Evolutionary conservation across 1,140 invertebrate genomes (phyloP), one percentile per base, ranked within the genome.

Genomic region (Cydia fagiglandana): DNA sequence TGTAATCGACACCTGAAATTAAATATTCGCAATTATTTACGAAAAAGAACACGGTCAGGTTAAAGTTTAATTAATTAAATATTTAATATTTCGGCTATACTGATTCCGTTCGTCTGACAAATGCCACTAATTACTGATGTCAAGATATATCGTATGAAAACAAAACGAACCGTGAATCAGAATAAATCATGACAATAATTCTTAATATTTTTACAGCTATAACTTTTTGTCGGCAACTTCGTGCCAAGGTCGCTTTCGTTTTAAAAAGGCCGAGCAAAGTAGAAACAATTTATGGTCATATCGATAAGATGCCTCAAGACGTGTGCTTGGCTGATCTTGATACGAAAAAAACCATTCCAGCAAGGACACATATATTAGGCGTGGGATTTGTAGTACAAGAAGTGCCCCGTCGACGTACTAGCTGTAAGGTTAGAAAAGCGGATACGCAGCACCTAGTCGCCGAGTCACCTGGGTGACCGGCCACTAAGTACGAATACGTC

Each of bases 211-310:
- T 53, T 61, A 61, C 56, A 24, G n/a, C 6, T 56, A 24, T 56
- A 24, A 0, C 56, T 61, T 20, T 61, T 20, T 61, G 20, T 61
- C 20, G 5, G 20, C 56, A 61, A 12, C 56, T 24, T 61, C 9
- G 9, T 24, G 9, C 9, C 56, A 61, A 61, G 56, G 56, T 61
- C 56, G 56, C 20, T 2, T 45, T n/a, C 17, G n/a, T 2, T 53
- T 53, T 7, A 56, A 56, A 61, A 61, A 61, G 56, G 20, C 7
- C 10, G 56, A 24, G n/a, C 9, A 24, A 24, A 61, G n/a, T 20
- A 9, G 56, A 61, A 61, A 61, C 56, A 61, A 61, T 61, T 61
- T 61, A 61, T 61, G 56, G 56, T 24, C 56, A 61, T 61, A 61
- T 61, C 20, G 56, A 61, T 61, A 61, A 61, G 56, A 61, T 61